Conservation (phyloP, 2,113 vertebrate genomes). For the Orientallactaga bullata region DNA sequence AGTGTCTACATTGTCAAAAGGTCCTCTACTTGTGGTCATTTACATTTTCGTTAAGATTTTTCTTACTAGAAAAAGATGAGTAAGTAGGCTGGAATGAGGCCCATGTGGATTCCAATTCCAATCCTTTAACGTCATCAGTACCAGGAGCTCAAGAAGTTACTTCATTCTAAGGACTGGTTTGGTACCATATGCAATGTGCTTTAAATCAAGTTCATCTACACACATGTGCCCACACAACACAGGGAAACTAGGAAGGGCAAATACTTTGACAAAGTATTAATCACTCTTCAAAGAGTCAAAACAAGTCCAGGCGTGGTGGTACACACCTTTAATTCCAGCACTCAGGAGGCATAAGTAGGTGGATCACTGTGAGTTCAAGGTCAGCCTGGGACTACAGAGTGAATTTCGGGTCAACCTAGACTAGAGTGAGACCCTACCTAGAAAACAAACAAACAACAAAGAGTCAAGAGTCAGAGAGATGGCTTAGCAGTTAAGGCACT, state of each 20-base stretch:
- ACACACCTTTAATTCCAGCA: no score
- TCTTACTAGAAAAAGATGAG: background rate
- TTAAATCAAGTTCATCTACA: background rate
- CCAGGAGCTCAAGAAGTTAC: background rate
- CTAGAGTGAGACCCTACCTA: no score
- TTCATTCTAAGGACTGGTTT: background rate
- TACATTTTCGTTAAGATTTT: background rate
- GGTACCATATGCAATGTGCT: background rate
- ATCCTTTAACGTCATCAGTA: background rate
- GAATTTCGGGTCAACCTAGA: no score
- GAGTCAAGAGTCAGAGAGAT: no score
- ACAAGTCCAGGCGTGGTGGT: no score
- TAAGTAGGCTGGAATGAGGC: background rate
- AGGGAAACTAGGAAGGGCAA: background rate
- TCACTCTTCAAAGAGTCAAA: background rate
- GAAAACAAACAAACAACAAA: no score
- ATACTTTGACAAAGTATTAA: background rate
- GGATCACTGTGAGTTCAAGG: no score
- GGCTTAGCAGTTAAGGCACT: no score
- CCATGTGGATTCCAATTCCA: background rate
- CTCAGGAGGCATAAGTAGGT: no score
- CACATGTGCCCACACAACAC: background rate
- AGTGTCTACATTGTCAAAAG: background rate
- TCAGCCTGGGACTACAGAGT: no score
- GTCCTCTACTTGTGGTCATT: background rate